Base-by-base conservation (phyloP, 1,140 invertebrate genomes). In the Penaeus chinensis region DNA sequence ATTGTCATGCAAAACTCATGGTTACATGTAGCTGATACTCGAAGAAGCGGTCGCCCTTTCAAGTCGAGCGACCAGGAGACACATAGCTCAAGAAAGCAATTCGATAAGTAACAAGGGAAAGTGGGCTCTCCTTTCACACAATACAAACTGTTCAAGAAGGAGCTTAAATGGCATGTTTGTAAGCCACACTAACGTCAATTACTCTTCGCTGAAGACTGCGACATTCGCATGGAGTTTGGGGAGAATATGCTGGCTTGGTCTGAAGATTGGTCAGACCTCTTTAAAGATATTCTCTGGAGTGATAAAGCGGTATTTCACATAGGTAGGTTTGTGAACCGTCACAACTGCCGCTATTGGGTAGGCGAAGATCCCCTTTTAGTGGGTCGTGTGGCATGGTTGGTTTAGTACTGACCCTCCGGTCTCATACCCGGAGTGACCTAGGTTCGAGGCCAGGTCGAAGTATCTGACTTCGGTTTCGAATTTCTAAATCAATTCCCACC, bases 281-380 rank as follows among this genome's bases (percentile, higher is more conserved):
- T 74, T 74, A 74, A 74, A 74, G 27, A 69, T 71, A 71, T 71
- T 22, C 13, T 71, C n/a, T 71, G 69, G n/a, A 74, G n/a, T 74
- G 24, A 74, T 74, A 8, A 54, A 13, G 54, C 10, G 54, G 54
- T 74, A 11, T 74, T 74, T 22, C 27, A 74, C 69, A 74, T 32
- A 2, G 7, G 69, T 74, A 8, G 4, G 69, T 74, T 74, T n/a
- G 20, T 24, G 69, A 71, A 71, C 47, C 0, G 47, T 47, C 54
- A 54, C 16, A 54, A 54, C 54, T 54, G 11, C 54, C 54, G 2
- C 54, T 54, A 13, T 13, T 54, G 54, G 54, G 16, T 0, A 16
- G 54, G 16, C 10, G 54, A 54, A 54, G 54, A 54, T 54, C 10
- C 54, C 10, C 54, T 11, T 54, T 2, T n/a, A n/a, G n/a, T n/a